A percentile compares a stretch with the other conserved stretches of the same genome.
Conservation (phyloP, 2,113 vertebrate species). For the Eurystomus gularis region DNA sequence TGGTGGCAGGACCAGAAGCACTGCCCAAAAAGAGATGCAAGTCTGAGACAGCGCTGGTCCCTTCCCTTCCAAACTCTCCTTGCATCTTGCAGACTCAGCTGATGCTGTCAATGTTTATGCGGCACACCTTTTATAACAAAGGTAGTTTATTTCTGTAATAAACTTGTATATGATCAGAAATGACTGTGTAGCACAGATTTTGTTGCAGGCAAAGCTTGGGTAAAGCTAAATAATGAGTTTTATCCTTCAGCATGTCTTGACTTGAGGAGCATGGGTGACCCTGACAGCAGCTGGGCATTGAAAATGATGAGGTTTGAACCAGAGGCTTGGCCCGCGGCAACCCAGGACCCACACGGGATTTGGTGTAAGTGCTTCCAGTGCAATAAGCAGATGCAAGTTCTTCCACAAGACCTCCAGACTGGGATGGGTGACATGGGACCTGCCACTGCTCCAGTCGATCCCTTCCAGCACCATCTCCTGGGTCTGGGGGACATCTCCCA, state of each 20-base stretch:
- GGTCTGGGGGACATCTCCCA: not conserved
- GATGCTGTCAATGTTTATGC: not conserved
- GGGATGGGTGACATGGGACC: not conserved
- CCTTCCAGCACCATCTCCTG: not conserved
- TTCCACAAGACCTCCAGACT: too few species aligned
- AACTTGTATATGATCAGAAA: not conserved
- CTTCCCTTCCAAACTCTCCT: not conserved
- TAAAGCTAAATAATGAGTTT: accelerated
- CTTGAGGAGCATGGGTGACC: not conserved
- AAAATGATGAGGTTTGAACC: not conserved
- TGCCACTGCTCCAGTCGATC: not conserved
- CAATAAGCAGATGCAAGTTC: not conserved
- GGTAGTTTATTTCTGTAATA: constrained; percentile 24
- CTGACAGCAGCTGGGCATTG: not conserved
- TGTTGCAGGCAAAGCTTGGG: not conserved
- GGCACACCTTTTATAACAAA: not conserved
- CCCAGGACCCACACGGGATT: not conserved
- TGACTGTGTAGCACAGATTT: not conserved
- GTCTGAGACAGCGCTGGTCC: accelerated
- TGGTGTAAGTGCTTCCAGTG: not conserved
- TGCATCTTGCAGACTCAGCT: not conserved
- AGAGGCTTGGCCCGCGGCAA: not conserved
- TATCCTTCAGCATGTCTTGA: not conserved
- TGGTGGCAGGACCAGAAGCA: not conserved
- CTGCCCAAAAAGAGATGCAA: not conserved